phyloP scores from a whole-genome alignment of 2,113 vertebrate species.

The Ochotona princeps region DNA sequence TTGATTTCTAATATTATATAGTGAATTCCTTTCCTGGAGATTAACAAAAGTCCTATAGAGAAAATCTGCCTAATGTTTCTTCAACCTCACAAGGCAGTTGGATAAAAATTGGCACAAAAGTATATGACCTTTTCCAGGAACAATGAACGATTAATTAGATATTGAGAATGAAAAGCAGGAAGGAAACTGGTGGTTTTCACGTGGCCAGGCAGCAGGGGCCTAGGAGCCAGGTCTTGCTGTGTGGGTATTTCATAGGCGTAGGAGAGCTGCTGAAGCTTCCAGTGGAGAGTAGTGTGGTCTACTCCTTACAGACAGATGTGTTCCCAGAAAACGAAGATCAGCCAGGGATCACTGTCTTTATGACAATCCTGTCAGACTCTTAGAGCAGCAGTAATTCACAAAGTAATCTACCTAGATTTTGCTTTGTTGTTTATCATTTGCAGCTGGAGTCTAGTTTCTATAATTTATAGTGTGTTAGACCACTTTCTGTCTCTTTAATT shows the following conservation, averaged over 20 bases:
- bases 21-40: not conserved
- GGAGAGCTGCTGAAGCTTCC: not conserved
- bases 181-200: not conserved
- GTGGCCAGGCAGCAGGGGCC: not conserved
- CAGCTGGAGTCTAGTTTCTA: not conserved
- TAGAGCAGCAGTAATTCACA: not conserved
- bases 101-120: not conserved
- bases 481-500: not conserved
- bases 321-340: not conserved
- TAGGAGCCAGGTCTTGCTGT: accelerated
- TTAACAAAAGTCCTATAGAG: not conserved
- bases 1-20: not conserved
- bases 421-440: not conserved
- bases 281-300: not conserved
- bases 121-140: not conserved
- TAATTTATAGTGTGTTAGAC: not conserved
- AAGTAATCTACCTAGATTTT: not conserved
- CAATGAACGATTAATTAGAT: not conserved
- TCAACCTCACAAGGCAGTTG: not conserved
- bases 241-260: too few species aligned
- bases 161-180: not conserved
- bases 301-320: not conserved
- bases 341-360: not conserved
- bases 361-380: not conserved
- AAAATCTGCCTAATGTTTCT: not conserved